These are phyloP conservation scores for Sipunculus nudus DNA, from an alignment of 2,888 invertebrate species.

Conservation along the genomic window DNA sequence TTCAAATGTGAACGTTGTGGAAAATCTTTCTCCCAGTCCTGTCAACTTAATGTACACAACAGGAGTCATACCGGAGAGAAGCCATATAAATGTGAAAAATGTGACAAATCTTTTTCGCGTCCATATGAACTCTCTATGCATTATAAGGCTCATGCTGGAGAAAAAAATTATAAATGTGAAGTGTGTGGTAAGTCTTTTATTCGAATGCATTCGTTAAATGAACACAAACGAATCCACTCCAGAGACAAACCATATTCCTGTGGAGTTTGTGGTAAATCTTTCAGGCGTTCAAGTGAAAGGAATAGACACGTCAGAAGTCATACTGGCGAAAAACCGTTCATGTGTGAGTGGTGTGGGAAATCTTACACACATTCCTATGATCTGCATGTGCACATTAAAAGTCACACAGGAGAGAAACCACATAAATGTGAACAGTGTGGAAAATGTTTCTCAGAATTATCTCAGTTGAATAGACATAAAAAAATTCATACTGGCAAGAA, in stretches of 20 bases:
- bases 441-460: not conserved
- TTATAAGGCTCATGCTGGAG: not conserved
- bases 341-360: not conserved
- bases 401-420: not conserved
- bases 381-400: not conserved
- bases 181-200: not conserved
- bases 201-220: not conserved
- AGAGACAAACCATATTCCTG: too few relatives aligned
- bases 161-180: not conserved
- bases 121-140: not conserved
- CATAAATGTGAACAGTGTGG: not conserved
- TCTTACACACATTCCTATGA: not conserved
- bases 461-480: not conserved
- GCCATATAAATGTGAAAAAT: not conserved
- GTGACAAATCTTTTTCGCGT: not conserved
- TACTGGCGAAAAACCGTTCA: not conserved
- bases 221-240: not conserved
- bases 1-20: not conserved
- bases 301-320: not conserved
- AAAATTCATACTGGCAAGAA: slow-evolving; percentile 1
- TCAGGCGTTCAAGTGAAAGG: not conserved
- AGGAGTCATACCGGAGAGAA: not conserved
- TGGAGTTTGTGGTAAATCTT: too few relatives aligned
- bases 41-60: not conserved
- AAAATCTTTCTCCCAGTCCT: not conserved